These are phyloP conservation scores for Centropus bengalensis DNA, from an alignment of 2,113 vertebrate genomes.

Conservation along the genomic window DNA sequence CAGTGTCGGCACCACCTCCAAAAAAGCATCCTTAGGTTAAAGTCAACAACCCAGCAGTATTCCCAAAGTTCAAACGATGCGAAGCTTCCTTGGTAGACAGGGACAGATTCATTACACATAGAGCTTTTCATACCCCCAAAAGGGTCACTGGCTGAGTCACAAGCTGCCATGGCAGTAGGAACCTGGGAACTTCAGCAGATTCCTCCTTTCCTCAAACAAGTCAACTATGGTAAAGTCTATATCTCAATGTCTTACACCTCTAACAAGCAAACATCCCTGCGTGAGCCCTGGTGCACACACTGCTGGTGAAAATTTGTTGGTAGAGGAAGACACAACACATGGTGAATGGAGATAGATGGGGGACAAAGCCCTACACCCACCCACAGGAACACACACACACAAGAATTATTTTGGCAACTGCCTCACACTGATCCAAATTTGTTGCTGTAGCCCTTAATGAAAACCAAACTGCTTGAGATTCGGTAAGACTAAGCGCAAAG, in stretches of 20 bases:
- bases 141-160: not conserved
- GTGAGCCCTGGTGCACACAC: not conserved
- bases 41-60: not conserved
- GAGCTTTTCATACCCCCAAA: not conserved
- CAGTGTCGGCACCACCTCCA: slow-evolving; percentile 80
- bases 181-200: not conserved
- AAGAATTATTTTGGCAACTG: not conserved
- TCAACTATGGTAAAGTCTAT: not conserved
- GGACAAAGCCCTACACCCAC: not conserved
- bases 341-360: not conserved
- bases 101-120: not conserved
- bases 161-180: not conserved
- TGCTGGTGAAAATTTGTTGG: not conserved
- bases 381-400: not conserved
- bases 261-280: not conserved
- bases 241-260: not conserved
- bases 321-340: not conserved
- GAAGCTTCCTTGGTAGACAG: not conserved
- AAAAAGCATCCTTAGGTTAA: not conserved
- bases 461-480: not conserved
- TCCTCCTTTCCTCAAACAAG: not conserved
- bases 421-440: not conserved
- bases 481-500: not conserved
- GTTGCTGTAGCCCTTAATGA: not conserved
- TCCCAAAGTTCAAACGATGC: not conserved